Evolutionary conservation across 2,888 invertebrate genomes (phyloP), one percentile per base, ranked within the genome.

Genomic region (Ichneumoninae sp.): DNA sequence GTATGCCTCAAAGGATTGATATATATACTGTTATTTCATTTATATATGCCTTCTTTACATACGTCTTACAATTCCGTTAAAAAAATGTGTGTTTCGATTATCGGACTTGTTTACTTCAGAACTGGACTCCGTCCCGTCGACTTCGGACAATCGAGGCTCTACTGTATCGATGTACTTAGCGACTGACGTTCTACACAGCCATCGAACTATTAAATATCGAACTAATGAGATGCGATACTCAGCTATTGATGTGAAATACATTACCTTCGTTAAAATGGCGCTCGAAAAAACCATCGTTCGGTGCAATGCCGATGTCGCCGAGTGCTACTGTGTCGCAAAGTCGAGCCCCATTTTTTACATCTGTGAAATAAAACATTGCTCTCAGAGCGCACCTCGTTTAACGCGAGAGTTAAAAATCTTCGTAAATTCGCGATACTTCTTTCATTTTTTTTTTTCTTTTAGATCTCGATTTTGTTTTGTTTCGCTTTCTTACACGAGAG

Each of bases 291-390:
- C 8, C 63, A 16, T 82, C 66, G 19, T 69, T 83, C n/a, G 1
- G 16, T 16, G 13, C 36, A 69, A 74, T n/a, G 19, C 47, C 54
- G 52, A 77, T 63, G 57, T 0, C 22, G 60, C 13, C 50, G 54
- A 19, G 33, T 44, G 19, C 52, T 69, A 54, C 47, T 47, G 57
- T 57, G 57, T 73, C 54, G 83, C 33, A 13, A 26, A 40, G 63
- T 63, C 86, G 85, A 85, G 86, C 30, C 30, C 63, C 63, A 63
- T 63, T 63, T n/a, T 54, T 33, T 33, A 30, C 16, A 88, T 89
- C 90, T 91, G 88, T 88, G 89, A 88, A 90, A 91, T 87, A 90
- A 88, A 89, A 90, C 79, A 90, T 87, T 87, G 83, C 85, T 89
- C 89, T 90, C 87, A 89, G 88, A 87, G 83, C 80, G 81, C 81